phyloP scores from a whole-genome alignment of 2,888 invertebrate species.

The Morpho achilles region DNA sequence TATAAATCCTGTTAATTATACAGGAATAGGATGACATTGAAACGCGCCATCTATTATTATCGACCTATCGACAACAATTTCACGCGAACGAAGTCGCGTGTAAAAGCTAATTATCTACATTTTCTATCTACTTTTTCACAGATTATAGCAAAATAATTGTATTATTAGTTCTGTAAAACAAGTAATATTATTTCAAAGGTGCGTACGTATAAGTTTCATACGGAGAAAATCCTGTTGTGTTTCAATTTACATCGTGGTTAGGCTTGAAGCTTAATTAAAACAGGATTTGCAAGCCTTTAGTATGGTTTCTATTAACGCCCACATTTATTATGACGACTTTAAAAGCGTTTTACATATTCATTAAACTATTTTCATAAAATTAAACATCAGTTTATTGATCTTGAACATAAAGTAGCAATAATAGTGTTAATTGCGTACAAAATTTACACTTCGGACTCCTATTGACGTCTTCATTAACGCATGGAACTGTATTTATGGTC shows the following conservation, averaged over 20 bases:
- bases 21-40: no score
- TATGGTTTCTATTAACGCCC: background rate
- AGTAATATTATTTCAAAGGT: background rate
- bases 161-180: no score
- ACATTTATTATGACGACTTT: background rate
- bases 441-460: conserved; percentile 15
- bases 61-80: no score
- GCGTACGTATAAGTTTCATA: background rate
- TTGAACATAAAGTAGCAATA: conserved; percentile 21
- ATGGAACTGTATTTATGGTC: conserved; percentile 16
- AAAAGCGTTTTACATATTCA: conserved; percentile 7
- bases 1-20: no score
- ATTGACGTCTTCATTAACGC: conserved; percentile 22
- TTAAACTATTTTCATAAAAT: background rate
- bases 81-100: no score
- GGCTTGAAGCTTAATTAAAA: background rate
- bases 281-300: background rate
- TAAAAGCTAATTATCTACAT: no score
- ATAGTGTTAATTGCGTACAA: conserved; percentile 21
- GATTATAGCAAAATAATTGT: no score
- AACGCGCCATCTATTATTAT: no score
- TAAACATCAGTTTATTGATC: conserved; percentile 14
- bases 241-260: background rate
- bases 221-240: background rate
- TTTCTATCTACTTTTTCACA: no score